phyloP scores from a whole-genome alignment of 1,140 invertebrate species.

The Andrena cerasifolii region DNA sequence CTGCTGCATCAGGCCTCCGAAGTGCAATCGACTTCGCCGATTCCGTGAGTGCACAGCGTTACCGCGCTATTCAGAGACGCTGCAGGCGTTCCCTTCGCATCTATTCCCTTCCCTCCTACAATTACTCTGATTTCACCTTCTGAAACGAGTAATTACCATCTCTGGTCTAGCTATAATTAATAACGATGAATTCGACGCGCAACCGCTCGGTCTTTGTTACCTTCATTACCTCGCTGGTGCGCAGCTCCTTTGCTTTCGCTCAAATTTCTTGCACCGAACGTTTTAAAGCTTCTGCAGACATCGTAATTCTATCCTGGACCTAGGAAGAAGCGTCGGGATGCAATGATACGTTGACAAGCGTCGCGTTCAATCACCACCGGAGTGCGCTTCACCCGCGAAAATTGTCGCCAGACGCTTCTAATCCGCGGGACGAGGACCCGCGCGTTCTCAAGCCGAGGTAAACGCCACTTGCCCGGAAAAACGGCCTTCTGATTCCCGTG shows the following conservation, averaged over 20 bases:
- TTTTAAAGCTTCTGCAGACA: no score
- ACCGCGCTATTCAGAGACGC: constrained; percentile 29
- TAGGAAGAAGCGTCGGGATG: background rate
- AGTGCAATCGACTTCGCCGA: constrained; percentile 51
- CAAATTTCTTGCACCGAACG: no score
- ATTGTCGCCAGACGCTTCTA: constrained; percentile 30
- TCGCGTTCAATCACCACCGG: background rate
- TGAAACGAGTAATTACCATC: constrained; percentile 31
- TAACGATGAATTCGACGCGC: constrained; percentile 13
- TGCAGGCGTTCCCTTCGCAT: constrained; percentile 17
- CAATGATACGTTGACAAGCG: background rate
- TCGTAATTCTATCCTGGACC: background rate
- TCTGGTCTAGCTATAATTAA: constrained; percentile 32
- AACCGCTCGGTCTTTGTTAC: background rate
- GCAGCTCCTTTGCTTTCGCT: background rate
- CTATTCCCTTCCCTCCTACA: constrained; percentile 8
- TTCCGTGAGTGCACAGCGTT: constrained; percentile 28
- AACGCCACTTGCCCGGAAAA: constrained; percentile 14
- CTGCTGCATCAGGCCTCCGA: constrained; percentile 51
- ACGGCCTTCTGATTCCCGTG: constrained; percentile 38
- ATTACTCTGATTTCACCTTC: constrained; percentile 45
- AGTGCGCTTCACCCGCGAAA: constrained; percentile 4
- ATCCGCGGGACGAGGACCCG: background rate
- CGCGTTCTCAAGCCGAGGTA: constrained; percentile 12
- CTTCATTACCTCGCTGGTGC: background rate